Percentiles rank a stretch among this genome's conserved stretches.
Conservation (phyloP, 2,888 invertebrate genomes). For the Limnephilus marmoratus region DNA sequence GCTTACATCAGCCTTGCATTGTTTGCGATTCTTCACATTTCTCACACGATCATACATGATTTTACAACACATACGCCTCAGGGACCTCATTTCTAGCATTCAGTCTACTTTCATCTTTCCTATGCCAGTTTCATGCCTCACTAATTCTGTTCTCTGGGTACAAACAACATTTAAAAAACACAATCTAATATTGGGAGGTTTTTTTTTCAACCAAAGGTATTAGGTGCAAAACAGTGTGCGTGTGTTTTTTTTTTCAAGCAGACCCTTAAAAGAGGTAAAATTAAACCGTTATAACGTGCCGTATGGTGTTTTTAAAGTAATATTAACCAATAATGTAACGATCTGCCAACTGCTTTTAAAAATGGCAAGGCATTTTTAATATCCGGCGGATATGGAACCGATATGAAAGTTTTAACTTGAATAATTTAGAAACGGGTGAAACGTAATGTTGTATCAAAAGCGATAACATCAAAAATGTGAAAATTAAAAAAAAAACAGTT, state of each 20-base stretch:
- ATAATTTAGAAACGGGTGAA: neutral
- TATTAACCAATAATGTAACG: neutral
- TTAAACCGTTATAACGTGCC: neutral
- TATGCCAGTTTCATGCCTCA: no score
- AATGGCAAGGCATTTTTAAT: neutral
- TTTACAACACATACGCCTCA: no score
- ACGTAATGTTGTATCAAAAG: neutral
- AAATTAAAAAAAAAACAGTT: neutral
- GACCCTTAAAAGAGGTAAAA: neutral
- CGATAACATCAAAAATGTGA: neutral
- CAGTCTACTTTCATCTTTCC: no score
- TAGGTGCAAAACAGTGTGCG: neutral
- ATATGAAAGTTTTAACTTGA: neutral
- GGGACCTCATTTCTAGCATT: no score
- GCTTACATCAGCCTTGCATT: no score
- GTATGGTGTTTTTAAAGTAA: neutral
- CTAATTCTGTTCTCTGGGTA: no score
- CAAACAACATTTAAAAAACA: neutral
- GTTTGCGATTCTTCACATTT: no score
- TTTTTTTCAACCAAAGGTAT: neutral
- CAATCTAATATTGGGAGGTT: neutral
- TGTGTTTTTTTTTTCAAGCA: neutral
- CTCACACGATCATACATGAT: no score
- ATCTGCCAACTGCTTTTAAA: neutral
- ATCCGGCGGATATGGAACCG: neutral